phyloP scores from a whole-genome alignment of 2,113 vertebrate genomes.

The Psophia crepitans region DNA sequence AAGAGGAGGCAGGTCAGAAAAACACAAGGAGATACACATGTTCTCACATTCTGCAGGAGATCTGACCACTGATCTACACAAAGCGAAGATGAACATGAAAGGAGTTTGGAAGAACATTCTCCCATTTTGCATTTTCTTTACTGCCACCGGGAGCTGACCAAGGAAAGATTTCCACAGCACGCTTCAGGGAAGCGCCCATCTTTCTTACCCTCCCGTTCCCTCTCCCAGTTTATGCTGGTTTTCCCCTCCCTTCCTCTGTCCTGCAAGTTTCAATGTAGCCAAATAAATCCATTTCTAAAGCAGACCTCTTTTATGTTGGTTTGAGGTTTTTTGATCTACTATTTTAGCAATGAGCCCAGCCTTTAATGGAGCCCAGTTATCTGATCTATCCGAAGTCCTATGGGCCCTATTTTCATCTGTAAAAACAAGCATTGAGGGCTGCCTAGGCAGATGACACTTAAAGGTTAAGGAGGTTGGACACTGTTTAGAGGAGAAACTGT shows the following conservation, averaged over 20 bases:
- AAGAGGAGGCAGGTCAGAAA: background rate
- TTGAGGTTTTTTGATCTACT: background rate
- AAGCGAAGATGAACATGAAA: background rate
- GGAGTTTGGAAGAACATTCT: background rate
- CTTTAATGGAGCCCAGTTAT: background rate
- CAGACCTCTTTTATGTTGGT: background rate
- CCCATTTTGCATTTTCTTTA: background rate
- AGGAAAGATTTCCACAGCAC: background rate
- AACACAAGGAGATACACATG: background rate
- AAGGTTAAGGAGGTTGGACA: slow-evolving; percentile 29
- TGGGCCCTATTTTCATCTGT: background rate
- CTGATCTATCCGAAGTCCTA: background rate
- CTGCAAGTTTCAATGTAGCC: background rate
- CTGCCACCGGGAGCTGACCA: background rate
- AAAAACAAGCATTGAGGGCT: slow-evolving; percentile 1
- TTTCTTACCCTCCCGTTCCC: background rate
- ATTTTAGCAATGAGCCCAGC: background rate
- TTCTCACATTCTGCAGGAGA: background rate
- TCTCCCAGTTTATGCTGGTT: fast-evolving
- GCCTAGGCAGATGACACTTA: background rate
- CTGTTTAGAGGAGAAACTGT: background rate
- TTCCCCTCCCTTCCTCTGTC: background rate
- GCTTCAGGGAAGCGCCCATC: background rate
- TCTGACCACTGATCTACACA: background rate
- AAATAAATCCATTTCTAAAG: background rate